Base-by-base conservation (phyloP, 2,113 vertebrate species). In the Gobius niger region DNA sequence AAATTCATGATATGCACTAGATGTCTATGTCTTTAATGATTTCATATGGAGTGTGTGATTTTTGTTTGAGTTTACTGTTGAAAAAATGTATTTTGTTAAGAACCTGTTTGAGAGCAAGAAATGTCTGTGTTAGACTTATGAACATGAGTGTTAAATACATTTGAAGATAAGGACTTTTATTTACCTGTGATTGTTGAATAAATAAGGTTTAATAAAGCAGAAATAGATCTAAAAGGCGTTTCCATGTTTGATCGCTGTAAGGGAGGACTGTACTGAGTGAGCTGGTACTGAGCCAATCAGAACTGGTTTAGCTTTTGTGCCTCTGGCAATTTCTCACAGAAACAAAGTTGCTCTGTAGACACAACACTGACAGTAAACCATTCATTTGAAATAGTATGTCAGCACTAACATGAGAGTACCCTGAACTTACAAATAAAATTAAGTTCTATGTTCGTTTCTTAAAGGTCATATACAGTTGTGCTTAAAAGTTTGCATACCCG, bases 1-100 rank as follows among this genome's bases (percentile, higher is more conserved):
- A 57, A 65, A 65, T 42, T 69, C 10, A 9, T 11, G 16, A 44
- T 66, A 50, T 72, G 70, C 85, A 86, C 85, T 87, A 79, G 82
- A 71, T n/a, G n/a, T n/a, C n/a, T n/a, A 76, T 67, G 56, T 78
- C 44, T 47, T 81, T 77, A 68, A 56, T 75, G 65, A 9, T 65
- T 72, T 76, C 24, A 46, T 49, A 3, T 12, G 65, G 65, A 73
- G 68, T 52, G 56, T 72, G 47, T 78, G 67, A 53, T 62, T 47
- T 42, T 52, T 10, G 16, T 46, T 76, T 6, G 83, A 59, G 65
- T 8, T 34, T 42, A 15, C 50, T 4, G 59, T 44, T 40, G 54
- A 14, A 59, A 59, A 61, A 9, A 44, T 46, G 46, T 7, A n/a
- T 5, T n/a, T 9, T n/a, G 14, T 10, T 8, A 42, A 40, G 14